Evolutionary conservation across 2,888 invertebrate genomes (phyloP).

Genomic region (Drosophila percnosoma): DNA sequence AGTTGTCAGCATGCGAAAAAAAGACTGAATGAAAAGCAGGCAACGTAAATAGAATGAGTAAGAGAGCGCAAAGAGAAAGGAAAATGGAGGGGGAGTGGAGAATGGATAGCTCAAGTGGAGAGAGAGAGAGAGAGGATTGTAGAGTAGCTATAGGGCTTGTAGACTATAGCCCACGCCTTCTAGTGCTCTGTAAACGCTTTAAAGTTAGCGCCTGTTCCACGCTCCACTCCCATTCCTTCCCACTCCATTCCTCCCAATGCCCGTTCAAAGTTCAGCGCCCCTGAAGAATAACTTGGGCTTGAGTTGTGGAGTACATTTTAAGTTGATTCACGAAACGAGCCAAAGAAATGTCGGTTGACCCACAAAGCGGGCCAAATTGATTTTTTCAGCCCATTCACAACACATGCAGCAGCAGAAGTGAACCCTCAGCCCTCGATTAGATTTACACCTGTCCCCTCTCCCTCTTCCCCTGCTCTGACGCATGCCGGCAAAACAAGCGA

Average conservation of each 20-base stretch:
- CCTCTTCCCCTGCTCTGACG: slow-evolving; percentile 2
- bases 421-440: slow-evolving; percentile 12
- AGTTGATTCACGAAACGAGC: slow-evolving; percentile 29
- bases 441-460: slow-evolving; percentile 39
- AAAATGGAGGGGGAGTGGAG: slow-evolving; percentile 2
- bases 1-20: slow-evolving; percentile 37
- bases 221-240: background rate
- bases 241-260: background rate
- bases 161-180: slow-evolving; percentile 39
- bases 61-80: slow-evolving; percentile 16
- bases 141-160: slow-evolving; percentile 5
- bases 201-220: slow-evolving; percentile 12
- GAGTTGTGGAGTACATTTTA: slow-evolving; percentile 22
- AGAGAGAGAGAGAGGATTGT: slow-evolving; percentile 8
- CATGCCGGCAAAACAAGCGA: slow-evolving; percentile 23
- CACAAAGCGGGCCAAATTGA: slow-evolving; percentile 51
- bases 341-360: slow-evolving; percentile 47
- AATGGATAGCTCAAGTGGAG: slow-evolving; percentile 2
- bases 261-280: slow-evolving; percentile 37
- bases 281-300: slow-evolving; percentile 1
- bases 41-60: slow-evolving; percentile 33
- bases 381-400: slow-evolving; percentile 40
- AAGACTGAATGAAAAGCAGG: slow-evolving; percentile 45
- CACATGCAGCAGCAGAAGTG: slow-evolving; percentile 7
- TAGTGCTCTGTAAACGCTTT: slow-evolving; percentile 49